Evolutionary conservation across 2,797 vertebrate species (phyloP).

Genomic region (Sarcoramphus papa): DNA sequence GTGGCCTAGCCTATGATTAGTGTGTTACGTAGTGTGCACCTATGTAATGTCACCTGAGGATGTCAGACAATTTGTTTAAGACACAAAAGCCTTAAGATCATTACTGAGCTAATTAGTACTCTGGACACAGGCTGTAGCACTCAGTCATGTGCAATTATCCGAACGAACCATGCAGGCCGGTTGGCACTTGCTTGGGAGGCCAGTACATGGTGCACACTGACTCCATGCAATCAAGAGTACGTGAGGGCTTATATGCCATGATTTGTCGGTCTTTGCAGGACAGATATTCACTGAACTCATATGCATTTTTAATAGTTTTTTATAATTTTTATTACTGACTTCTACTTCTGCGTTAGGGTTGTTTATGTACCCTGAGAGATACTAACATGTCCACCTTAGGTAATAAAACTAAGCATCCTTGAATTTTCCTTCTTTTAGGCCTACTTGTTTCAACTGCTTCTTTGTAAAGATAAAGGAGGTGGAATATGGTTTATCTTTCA

Average conservation of each 20-base stretch:
- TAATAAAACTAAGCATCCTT: neutral
- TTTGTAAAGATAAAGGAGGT: neutral
- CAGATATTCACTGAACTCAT: neutral
- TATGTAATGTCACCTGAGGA: neutral
- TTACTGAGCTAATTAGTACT: neutral
- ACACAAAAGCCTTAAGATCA: neutral
- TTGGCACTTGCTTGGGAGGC: neutral
- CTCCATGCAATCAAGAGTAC: neutral
- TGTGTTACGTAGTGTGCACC: neutral
- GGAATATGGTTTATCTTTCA: neutral
- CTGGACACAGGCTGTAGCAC: too few relatives aligned
- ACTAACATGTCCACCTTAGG: neutral
- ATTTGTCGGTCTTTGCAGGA: neutral
- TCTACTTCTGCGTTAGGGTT: neutral
- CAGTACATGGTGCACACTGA: rapidly evolving
- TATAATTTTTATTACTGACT: neutral
- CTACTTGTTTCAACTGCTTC: neutral
- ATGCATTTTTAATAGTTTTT: neutral
- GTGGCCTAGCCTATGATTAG: neutral
- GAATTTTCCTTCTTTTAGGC: neutral
- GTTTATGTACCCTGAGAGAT: neutral
- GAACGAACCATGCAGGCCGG: neutral
- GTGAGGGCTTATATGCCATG: neutral
- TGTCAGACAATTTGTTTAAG: neutral
- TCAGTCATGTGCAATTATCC: neutral